Base-by-base conservation (phyloP, 1,140 invertebrate genomes). In the Magallana angulata region DNA sequence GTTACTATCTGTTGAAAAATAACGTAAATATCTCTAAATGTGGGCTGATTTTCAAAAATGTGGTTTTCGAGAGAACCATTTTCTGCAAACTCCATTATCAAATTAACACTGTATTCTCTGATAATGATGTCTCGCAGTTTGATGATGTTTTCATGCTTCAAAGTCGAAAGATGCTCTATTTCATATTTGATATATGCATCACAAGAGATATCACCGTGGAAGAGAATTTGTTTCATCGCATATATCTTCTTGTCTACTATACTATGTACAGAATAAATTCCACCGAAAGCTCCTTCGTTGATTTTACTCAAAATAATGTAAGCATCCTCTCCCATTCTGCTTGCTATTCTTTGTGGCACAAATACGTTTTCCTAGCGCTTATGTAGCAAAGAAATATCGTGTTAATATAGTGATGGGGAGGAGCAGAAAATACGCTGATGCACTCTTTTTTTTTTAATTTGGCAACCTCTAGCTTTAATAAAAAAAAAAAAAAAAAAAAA, bases 71-170 rank as follows among this genome's bases (percentile, higher is more conserved):
- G 36, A 48, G 36, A 48, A 48, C 36, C 36, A 24, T 30, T 62
- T 18, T 90, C 86, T 8, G 90, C 90, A 60, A 86, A 83, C 58
- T 89, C 90, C 88, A 90, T 89, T 4, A 90, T 85, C 7, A 90
- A 82, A 62, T 87, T 87, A 0, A 88, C 84, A 1, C 57, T 14
- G 16, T 82, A 48, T 18, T 76, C 57, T n/a, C 68, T 85, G 7
- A 88, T 60, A 30, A 87, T 18, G 16, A 87, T 57, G 2, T 90
- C 89, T 18, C 82, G 4, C 14, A 90, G 71, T 4, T 14, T 30
- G 8, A 90, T 89, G 7, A 90, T 90, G 48, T 88, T 81, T 9
- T 86, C 82, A 56, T 90, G 89, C 24, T 85, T 60, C 18, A 90
- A 58, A 9, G 48, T 88, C 36, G 85, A 87, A 30, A 90, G 82